These are phyloP conservation scores for Dynastes maya DNA, from an alignment of 2,888 invertebrate genomes.

Conservation along the genomic window DNA sequence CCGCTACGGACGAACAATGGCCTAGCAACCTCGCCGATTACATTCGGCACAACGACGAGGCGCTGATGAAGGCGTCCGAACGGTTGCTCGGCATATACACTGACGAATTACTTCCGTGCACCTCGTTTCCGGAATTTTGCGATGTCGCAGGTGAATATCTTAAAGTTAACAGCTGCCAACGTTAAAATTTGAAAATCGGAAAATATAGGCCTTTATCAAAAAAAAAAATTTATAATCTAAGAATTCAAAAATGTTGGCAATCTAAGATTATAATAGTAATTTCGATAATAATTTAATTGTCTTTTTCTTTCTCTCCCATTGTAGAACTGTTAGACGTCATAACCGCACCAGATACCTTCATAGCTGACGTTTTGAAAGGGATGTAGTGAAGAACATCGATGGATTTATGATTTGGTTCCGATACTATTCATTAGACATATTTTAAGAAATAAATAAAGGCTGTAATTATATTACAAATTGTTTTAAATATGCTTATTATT, in stretches of 20 bases:
- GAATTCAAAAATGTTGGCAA: not conserved
- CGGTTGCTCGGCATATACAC: constrained; percentile 86
- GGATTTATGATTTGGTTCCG: constrained; percentile 49
- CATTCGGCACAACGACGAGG: constrained; percentile 94
- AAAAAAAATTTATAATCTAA: no score
- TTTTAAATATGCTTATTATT: constrained; percentile 53
- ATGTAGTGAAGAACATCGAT: constrained; percentile 58
- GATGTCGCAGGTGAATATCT: constrained; percentile 84
- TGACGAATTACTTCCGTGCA: constrained; percentile 91
- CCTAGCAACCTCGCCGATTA: constrained; percentile 91
- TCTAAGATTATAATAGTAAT: no score
- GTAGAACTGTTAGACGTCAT: constrained; percentile 79
- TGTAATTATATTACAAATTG: constrained; percentile 54
- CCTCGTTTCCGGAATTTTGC: constrained; percentile 92
- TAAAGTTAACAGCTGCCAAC: no score
- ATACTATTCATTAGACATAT: constrained; percentile 52
- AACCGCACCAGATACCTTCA: constrained; percentile 77
- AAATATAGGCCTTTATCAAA: no score
- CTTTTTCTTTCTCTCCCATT: constrained; percentile 59
- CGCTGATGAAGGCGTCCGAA: constrained; percentile 90
- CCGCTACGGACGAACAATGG: constrained; percentile 88
- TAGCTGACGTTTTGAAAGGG: constrained; percentile 73
- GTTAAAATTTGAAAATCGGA: no score
- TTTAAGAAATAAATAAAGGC: constrained; percentile 54
- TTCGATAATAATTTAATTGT: constrained; percentile 9